Percentiles rank a stretch among this genome's conserved stretches.
phyloP scores from a whole-genome alignment of 1,140 invertebrate species.

The Drosophila nikananu region DNA sequence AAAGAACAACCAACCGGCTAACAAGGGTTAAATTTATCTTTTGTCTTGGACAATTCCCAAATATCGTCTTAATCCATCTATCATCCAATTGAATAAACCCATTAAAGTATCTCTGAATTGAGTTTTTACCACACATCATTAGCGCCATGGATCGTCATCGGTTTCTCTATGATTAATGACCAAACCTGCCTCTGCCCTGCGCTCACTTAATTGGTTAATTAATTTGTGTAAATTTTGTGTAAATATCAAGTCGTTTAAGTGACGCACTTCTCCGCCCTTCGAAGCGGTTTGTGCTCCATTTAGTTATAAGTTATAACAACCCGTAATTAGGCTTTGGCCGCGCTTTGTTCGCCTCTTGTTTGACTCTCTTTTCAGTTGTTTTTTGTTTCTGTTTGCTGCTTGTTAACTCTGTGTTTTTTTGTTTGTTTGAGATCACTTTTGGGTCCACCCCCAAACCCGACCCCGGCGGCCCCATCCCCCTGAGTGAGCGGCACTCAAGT shows the following conservation, averaged over 20 bases:
- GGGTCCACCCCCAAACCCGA: slow-evolving; percentile 18
- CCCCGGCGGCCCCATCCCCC: not conserved
- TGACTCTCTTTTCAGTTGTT: slow-evolving; percentile 24
- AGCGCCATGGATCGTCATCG: slow-evolving; percentile 19
- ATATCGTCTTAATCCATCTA: slow-evolving; percentile 29
- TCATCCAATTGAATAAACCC: slow-evolving; percentile 20
- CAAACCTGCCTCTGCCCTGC: slow-evolving; percentile 18
- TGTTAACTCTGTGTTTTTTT: slow-evolving; percentile 48
- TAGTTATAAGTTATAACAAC: slow-evolving; percentile 32
- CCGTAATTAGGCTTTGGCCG: slow-evolving; percentile 50
- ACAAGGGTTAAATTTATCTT: not conserved
- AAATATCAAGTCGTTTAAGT: slow-evolving; percentile 60
- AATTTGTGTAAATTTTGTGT: slow-evolving; percentile 58
- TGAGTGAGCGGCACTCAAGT: slow-evolving; percentile 38
- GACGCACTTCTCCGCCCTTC: slow-evolving; percentile 20
- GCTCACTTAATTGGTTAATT: slow-evolving; percentile 61
- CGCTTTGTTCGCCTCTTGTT: slow-evolving; percentile 45
- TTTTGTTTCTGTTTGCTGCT: slow-evolving; percentile 26
- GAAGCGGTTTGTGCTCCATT: slow-evolving; percentile 26
- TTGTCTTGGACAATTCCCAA: not conserved
- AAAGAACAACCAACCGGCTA: not conserved
- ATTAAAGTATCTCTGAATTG: slow-evolving; percentile 20
- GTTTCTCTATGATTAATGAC: slow-evolving; percentile 49
- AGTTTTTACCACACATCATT: slow-evolving; percentile 43
- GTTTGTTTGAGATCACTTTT: slow-evolving; percentile 53